Conservation (phyloP, 2,113 vertebrate genomes). For the Plectropomus leopardus region DNA sequence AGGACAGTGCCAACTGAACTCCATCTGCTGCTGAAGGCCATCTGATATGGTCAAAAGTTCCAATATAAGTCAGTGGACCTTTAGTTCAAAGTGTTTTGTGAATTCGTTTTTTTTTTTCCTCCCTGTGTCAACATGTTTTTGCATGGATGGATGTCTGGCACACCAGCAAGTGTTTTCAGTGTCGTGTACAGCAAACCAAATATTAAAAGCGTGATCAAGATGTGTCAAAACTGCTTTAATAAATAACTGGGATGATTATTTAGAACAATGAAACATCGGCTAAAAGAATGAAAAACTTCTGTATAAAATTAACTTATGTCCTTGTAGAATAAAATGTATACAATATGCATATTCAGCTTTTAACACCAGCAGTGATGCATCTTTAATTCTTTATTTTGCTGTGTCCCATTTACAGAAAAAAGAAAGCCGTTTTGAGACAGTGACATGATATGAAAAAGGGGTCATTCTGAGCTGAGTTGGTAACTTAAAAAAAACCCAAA, state of each 20-base stretch:
- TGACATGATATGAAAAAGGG: conserved; percentile 76
- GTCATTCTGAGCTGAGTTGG: conserved; percentile 77
- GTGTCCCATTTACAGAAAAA: conserved; percentile 83
- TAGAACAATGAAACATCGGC: conserved; percentile 87
- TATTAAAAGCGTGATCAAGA: conserved; percentile 50
- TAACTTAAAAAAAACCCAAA: conserved; percentile 72
- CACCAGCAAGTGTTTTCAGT: background rate
- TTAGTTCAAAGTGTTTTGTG: background rate
- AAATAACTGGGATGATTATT: conserved; percentile 89
- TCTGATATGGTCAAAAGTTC: background rate
- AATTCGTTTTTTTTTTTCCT: no score
- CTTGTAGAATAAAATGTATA: conserved; percentile 67
- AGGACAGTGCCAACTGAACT: background rate
- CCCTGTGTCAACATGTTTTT: background rate
- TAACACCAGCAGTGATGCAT: conserved; percentile 78
- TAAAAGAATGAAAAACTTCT: conserved; percentile 82
- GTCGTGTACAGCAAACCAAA: conserved; percentile 53
- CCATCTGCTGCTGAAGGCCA: background rate
- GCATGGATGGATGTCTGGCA: background rate
- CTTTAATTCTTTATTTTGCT: conserved; percentile 82
- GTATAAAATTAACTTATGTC: conserved; percentile 65
- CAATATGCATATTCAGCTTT: conserved; percentile 76
- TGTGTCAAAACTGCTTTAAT: conserved; percentile 88
- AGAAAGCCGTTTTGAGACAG: conserved; percentile 72
- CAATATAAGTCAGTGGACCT: background rate